phyloP scores from a whole-genome alignment of 1,140 invertebrate species.

The Physella acuta region DNA sequence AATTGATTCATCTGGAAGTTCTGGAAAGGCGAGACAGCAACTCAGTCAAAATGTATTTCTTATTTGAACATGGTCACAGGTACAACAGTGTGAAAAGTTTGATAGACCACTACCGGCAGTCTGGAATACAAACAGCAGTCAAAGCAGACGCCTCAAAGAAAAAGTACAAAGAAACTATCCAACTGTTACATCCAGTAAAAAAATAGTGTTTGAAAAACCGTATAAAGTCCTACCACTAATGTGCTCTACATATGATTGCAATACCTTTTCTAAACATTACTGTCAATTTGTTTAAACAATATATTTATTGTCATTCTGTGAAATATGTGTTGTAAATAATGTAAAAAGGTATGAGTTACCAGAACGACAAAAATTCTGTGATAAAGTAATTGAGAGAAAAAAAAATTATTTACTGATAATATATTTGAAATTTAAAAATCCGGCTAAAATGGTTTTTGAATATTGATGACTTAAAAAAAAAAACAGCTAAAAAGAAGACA shows the following conservation, averaged over 20 bases:
- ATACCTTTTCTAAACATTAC: background rate
- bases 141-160: background rate
- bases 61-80: background rate
- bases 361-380: background rate
- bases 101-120: constrained; percentile 1
- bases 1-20: background rate
- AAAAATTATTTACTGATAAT: too few relatives aligned
- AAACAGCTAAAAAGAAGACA: too few relatives aligned
- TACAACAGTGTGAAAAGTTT: background rate
- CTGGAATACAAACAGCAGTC: background rate
- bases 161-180: background rate
- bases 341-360: background rate
- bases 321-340: background rate
- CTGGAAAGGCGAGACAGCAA: background rate
- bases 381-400: too few relatives aligned
- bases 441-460: too few relatives aligned
- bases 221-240: background rate
- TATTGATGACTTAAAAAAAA: too few relatives aligned
- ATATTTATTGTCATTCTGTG: background rate
- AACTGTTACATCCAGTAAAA: background rate
- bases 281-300: too few relatives aligned
- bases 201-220: background rate
- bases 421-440: too few relatives aligned
- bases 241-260: background rate
- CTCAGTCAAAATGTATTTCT: background rate